A percentile compares a stretch with the other conserved stretches of the same genome.
Evolutionary conservation across 2,113 vertebrate species (phyloP).

Genomic region (Cygnus atratus): DNA sequence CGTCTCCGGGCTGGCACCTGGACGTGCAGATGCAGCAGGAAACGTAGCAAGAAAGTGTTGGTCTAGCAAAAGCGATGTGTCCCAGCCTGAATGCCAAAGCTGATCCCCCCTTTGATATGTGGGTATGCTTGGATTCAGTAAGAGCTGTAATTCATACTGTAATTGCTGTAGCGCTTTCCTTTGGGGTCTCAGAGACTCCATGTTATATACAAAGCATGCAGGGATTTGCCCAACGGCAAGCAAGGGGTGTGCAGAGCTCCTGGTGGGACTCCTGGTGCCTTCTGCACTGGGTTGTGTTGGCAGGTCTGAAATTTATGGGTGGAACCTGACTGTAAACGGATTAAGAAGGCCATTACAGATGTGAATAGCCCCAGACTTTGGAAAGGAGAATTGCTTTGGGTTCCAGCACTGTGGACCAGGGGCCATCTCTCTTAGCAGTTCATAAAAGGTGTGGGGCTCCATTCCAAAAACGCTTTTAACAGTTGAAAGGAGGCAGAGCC

Average conservation of each 20-base stretch:
- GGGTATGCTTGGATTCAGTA: background rate
- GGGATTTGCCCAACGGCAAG: background rate
- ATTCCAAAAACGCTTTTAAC: conserved; percentile 47
- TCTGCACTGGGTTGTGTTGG: background rate
- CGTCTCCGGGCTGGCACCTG: fast-evolving
- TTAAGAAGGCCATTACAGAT: background rate
- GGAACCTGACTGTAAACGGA: background rate
- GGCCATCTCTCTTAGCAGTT: background rate
- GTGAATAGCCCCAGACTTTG: background rate
- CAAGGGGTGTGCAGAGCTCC: background rate
- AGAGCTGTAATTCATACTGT: background rate
- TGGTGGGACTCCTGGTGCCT: background rate
- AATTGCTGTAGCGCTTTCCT: background rate
- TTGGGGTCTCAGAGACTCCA: background rate
- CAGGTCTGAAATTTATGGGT: background rate
- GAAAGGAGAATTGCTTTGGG: background rate
- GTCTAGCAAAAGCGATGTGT: background rate
- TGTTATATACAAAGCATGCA: fast-evolving
- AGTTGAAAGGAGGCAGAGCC: background rate
- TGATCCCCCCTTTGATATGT: background rate
- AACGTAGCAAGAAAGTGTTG: background rate
- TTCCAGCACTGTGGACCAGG: background rate
- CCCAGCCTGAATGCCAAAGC: fast-evolving
- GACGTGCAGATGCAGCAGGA: background rate
- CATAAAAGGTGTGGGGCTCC: conserved; percentile 27